Evolutionary conservation across 2,113 vertebrate species (phyloP).

Genomic region (Mus pahari): DNA sequence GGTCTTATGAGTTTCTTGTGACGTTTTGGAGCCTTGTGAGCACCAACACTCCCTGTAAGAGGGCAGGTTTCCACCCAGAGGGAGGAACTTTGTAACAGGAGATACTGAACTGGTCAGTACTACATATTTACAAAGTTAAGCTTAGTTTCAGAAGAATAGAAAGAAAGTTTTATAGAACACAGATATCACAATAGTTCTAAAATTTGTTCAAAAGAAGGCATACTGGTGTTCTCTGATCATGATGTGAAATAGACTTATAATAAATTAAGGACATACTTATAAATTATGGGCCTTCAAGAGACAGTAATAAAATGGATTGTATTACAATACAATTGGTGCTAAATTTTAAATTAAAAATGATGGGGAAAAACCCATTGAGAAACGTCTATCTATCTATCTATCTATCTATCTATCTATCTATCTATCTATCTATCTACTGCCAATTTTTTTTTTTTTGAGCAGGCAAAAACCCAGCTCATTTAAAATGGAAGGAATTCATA

Average conservation of each 20-base stretch:
- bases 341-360: not conserved
- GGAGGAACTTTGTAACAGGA: not conserved
- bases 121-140: not conserved
- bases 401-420: not conserved
- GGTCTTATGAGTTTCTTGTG: not conserved
- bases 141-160: conserved; percentile 11
- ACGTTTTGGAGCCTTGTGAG: not conserved
- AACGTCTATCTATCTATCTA: not conserved
- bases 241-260: not conserved
- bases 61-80: not conserved
- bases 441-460: not conserved
- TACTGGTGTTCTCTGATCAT: not conserved
- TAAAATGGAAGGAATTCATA: not conserved
- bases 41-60: not conserved
- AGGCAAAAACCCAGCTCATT: not conserved
- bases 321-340: not conserved
- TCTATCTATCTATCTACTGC: not conserved
- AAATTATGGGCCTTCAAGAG: not conserved
- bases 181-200: not conserved
- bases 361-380: not conserved
- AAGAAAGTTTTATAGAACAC: not conserved
- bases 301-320: not conserved
- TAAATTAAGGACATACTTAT: not conserved
- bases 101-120: not conserved
- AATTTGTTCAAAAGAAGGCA: not conserved